Conservation (phyloP, 1,140 invertebrate genomes). For the Drosophila burlai region DNA sequence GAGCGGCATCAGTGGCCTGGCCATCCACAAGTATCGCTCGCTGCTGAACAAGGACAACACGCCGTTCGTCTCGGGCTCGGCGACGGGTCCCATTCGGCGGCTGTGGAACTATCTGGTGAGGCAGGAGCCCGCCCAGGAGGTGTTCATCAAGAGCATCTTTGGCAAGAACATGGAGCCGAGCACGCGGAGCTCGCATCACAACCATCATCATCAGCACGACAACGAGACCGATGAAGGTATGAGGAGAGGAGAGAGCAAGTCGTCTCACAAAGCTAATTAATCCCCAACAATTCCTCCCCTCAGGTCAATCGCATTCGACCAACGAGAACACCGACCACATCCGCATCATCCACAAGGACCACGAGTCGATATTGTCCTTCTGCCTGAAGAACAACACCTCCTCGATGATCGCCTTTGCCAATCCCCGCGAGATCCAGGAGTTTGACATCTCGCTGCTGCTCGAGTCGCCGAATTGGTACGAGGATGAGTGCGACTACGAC, state of each 20-base stretch:
- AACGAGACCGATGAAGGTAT: conserved; percentile 71
- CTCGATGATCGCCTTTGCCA: conserved; percentile 95
- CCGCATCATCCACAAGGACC: conserved; percentile 99
- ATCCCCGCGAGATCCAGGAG: conserved; percentile 98
- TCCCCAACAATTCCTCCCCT: too few species aligned
- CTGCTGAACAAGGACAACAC: conserved; percentile 97
- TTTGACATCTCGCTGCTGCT: conserved; percentile 97
- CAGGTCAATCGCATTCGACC: conserved; percentile 76
- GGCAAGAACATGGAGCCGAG: conserved; percentile 85
- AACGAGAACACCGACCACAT: conserved; percentile 90
- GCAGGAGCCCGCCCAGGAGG: conserved; percentile 96
- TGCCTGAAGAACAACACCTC: conserved; percentile 94
- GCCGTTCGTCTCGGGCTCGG: conserved; percentile 93
- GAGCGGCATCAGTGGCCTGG: conserved; percentile 90
- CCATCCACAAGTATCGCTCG: conserved; percentile 96
- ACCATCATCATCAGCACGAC: conserved; percentile 68
- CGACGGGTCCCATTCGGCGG: conserved; percentile 92
- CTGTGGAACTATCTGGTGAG: conserved; percentile 97
- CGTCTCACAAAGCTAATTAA: too few species aligned
- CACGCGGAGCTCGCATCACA: conserved; percentile 58
- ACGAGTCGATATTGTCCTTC: conserved; percentile 99
- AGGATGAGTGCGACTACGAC: conserved; percentile 98
- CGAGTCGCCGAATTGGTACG: conserved; percentile 95
- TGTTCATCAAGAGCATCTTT: conserved; percentile 98
- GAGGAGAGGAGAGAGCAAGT: too few species aligned